A percentile compares a stretch with the other conserved stretches of the same genome.
Conservation (phyloP, 1,140 invertebrate species). For the Tetragonula clypearis region DNA sequence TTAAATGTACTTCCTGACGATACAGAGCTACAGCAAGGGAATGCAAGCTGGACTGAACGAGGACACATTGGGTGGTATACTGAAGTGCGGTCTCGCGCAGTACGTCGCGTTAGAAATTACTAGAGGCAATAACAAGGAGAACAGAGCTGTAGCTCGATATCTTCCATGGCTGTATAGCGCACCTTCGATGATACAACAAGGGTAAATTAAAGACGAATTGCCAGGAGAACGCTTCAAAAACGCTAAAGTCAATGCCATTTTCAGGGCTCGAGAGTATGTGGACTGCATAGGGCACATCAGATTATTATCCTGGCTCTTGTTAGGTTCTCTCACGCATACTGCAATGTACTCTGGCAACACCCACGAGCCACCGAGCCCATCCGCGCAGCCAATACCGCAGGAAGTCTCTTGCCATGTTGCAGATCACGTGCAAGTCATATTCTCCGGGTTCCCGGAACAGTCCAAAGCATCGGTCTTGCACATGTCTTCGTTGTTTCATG, state of each 20-base stretch:
- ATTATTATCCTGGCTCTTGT: conserved; percentile 96
- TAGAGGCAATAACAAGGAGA: conserved; percentile 92
- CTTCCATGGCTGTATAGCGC: conserved; percentile 96
- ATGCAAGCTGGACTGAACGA: conserved; percentile 92
- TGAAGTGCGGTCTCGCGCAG: conserved; percentile 98
- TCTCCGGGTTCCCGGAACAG: conserved; percentile 98
- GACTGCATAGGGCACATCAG: conserved; percentile 98
- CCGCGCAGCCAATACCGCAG: conserved; percentile 95
- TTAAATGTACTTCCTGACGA: background rate
- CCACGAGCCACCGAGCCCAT: conserved; percentile 74
- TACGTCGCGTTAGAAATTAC: conserved; percentile 97
- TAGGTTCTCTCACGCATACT: conserved; percentile 95
- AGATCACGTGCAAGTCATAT: conserved; percentile 97
- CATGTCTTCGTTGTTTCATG: conserved; percentile 94
- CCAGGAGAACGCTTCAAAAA: background rate
- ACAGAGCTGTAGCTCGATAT: conserved; percentile 90
- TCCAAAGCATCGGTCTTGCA: conserved; percentile 94
- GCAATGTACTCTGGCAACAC: conserved; percentile 83
- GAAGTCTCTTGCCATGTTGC: conserved; percentile 98
- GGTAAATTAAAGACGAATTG: conserved; percentile 81
- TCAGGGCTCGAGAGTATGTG: conserved; percentile 94
- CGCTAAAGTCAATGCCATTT: conserved; percentile 42
- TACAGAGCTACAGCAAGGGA: conserved; percentile 91
- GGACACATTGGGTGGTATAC: conserved; percentile 96
- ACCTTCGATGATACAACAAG: conserved; percentile 92